phyloP scores from a whole-genome alignment of 2,888 invertebrate genomes.

The Brachyptera risi region DNA sequence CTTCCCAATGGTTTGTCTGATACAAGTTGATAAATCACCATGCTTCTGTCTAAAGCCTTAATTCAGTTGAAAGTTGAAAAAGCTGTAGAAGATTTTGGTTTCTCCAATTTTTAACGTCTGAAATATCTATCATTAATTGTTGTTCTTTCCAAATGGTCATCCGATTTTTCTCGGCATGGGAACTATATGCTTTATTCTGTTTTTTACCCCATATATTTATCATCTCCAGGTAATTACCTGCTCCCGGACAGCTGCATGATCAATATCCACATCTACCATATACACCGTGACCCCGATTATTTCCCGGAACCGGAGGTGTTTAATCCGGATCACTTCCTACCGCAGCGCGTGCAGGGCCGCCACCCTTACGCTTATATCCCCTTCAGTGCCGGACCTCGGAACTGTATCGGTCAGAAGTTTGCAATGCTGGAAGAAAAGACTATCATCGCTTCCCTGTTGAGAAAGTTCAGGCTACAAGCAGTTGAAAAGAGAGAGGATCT shows the following conservation, averaged over 20 bases:
- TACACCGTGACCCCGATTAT: conserved; percentile 46
- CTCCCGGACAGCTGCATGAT: conserved; percentile 43
- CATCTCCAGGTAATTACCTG: conserved; percentile 39
- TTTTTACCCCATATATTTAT: too few relatives aligned
- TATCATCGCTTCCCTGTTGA: background rate
- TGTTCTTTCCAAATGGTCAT: too few relatives aligned
- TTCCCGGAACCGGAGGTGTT: conserved; percentile 49
- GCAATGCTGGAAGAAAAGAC: conserved; percentile 15
- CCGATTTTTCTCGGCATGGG: background rate
- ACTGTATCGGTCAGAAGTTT: conserved; percentile 40
- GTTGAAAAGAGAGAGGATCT: background rate
- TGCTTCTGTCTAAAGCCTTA: too few relatives aligned
- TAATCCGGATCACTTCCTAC: conserved; percentile 49
- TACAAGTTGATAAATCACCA: too few relatives aligned
- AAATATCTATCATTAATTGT: background rate
- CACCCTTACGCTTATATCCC: conserved; percentile 46
- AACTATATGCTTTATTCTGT: background rate
- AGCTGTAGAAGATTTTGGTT: too few relatives aligned
- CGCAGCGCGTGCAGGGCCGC: conserved; percentile 43
- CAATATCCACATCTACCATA: conserved; percentile 40
- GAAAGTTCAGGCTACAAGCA: background rate
- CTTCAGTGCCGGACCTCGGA: too few relatives aligned
- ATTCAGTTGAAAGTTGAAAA: too few relatives aligned
- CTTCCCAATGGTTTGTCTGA: too few relatives aligned
- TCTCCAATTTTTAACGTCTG: background rate